Conservation (phyloP, 2,113 vertebrate species). For the Hucho hucho region DNA sequence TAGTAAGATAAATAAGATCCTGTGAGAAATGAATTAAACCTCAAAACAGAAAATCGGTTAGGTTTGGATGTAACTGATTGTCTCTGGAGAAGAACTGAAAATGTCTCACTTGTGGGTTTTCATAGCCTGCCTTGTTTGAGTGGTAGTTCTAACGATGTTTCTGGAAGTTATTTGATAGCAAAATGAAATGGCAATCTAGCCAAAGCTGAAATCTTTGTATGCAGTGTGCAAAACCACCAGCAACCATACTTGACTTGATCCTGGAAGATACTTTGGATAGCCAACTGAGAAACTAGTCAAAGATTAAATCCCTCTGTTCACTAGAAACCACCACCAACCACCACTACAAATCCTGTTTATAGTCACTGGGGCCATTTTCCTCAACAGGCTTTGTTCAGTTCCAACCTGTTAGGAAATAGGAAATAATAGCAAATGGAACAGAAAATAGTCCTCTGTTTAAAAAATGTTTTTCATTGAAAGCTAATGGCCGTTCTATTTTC, state of each 20-base stretch:
- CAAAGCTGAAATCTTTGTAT: too few species aligned
- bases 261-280: too few species aligned
- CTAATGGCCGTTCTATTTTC: slow-evolving; percentile 3
- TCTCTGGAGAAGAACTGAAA: neutral
- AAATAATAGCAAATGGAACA: neutral
- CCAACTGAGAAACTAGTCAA: neutral
- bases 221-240: too few species aligned
- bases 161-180: too few species aligned
- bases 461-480: neutral
- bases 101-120: too few species aligned
- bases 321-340: neutral
- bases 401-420: neutral
- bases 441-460: neutral
- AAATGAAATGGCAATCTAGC: too few species aligned
- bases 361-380: neutral
- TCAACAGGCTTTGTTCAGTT: neutral
- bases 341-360: neutral
- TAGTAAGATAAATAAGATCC: neutral
- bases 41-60: neutral
- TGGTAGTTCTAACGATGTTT: too few species aligned
- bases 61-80: neutral
- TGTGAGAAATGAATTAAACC: neutral
- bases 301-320: neutral
- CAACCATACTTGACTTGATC: too few species aligned
- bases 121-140: too few species aligned